These are phyloP conservation scores for Gryon sp. DNA, from an alignment of 1,140 invertebrate genomes.

Conservation along the genomic window DNA sequence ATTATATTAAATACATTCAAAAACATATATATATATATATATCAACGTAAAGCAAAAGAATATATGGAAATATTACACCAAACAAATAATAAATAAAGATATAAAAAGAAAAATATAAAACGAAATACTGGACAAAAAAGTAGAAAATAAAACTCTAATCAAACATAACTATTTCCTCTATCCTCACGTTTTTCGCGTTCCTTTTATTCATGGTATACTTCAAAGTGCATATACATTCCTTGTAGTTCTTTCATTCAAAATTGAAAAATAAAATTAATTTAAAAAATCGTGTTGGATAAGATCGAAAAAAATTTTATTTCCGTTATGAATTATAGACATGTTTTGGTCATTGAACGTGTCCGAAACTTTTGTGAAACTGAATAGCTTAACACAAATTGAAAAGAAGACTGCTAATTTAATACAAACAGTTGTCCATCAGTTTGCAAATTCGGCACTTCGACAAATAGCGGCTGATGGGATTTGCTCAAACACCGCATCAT, in stretches of 20 bases:
- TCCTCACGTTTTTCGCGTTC: background rate
- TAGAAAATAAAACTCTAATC: background rate
- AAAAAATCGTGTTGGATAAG: background rate
- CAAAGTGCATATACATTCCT: background rate
- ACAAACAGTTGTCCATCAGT: slow-evolving; percentile 23
- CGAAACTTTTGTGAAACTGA: slow-evolving; percentile 6
- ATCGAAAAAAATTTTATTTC: slow-evolving; percentile 4
- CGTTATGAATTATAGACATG: no score
- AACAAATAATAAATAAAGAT: no score
- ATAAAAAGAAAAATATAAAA: no score
- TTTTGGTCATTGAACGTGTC: no score
- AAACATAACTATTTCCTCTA: background rate
- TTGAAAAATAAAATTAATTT: slow-evolving; percentile 4
- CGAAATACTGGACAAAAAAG: background rate
- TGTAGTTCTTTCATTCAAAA: background rate
- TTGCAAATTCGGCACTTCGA: slow-evolving; percentile 15
- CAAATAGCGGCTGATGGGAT: slow-evolving; percentile 20
- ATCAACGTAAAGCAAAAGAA: no score
- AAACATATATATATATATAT: no score
- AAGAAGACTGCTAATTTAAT: slow-evolving; percentile 34
- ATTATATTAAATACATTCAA: no score
- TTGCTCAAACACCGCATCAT: slow-evolving; percentile 12
- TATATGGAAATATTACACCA: no score
- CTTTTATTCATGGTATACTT: background rate
- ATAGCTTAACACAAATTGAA: background rate